Evolutionary conservation across 2,113 vertebrate species (phyloP), one percentile per base, ranked within the genome.

Genomic region (Trogon melanurus): DNA sequence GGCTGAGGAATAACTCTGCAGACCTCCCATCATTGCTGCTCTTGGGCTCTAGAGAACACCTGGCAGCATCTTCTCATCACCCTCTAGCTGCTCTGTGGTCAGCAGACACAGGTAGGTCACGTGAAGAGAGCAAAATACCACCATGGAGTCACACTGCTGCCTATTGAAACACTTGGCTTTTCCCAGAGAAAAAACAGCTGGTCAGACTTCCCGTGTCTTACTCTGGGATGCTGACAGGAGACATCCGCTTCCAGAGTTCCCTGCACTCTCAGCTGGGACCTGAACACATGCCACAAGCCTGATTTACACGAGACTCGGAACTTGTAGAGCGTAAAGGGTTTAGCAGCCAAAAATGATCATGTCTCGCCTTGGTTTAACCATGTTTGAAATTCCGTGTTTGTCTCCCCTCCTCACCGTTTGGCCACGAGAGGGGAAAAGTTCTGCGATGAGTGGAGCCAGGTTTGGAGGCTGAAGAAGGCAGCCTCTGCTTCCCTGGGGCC

Each of bases 21-120:
- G 48, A 26, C 1, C 56, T 45, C 36, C 0, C 1, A 3, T 1
- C 34, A 0, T 4, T 13, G 75, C 62, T 62, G 58, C 32, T 45
- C n/a, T 48, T 2, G 6, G 0, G 50, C 54, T 13, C 25, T 47
- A 4, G 11, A 6, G 71, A 26, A 12, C 27, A 9, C 18, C 0
- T 0, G 7, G 60, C 79, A 41, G 69, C 4, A 6, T 12, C 62
- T 48, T 7, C 8, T 0, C 13, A 51, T 11, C 85, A 8, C 53
- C 6, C 79, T 38, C 20, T 2, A 7, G 85, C 70, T 2, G 73
- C 11, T 6, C 2, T 1, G 2, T 5, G 16, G 1, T 4, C 20
- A 3, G 1, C 0, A n/a, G 54, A 1, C 66, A 1, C 7, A 1
- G 19, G 22, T 12, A 51, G 1, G 30, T 27, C 21, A 9, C 1